Evolutionary conservation across 2,113 vertebrate genomes (phyloP), one percentile per base, ranked within the genome.

Genomic region (Corythornis madagascariensis): DNA sequence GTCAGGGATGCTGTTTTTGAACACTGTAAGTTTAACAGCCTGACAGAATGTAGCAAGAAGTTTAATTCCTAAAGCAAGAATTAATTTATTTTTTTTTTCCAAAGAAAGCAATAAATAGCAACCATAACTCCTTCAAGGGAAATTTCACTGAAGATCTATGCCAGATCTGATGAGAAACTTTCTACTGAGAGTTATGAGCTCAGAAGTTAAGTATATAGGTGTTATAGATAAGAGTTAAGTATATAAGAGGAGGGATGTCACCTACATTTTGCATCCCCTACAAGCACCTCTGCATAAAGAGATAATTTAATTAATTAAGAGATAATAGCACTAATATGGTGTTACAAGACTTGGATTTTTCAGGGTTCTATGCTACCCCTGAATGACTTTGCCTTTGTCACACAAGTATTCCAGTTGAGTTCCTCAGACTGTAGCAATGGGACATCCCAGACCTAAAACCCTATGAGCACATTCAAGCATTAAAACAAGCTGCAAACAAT

Each of bases 81-180:
- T 28, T 47, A 47, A 47, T 20, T 16, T 38, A 45, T 43, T 35
- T 6, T 21, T 60, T 19, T 16, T 48, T 53, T 14, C 6, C 45
- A 22, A 12, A 33, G 78, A 63, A 86, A 57, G 50, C 53, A 88
- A 90, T 83, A 93, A 86, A 86, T 80, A 94, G 81, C 56, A 90
- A 75, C 74, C 1, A 7, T 15, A 77, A 77, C 35, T 72, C 90
- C 65, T 81, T 4, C 11, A 26, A 82, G 59, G 57, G 66, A 72
- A 69, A 76, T 80, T 84, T 55, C 55, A 35, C 63, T 3, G 4
- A 43, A 57, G 38, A 66, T 61, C 38, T 83, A 19, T 69, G 76
- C 52, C 25, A 25, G 25, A 50, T 64, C 63, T 75, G 38, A 76
- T 26, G 33, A 93, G 72, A 88, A 84, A 38, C 50, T 86, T 81